Percentiles rank a stretch among this genome's conserved stretches.
Conservation (phyloP, 2,113 vertebrate genomes). For the Mesoclemmys tuberculata region DNA sequence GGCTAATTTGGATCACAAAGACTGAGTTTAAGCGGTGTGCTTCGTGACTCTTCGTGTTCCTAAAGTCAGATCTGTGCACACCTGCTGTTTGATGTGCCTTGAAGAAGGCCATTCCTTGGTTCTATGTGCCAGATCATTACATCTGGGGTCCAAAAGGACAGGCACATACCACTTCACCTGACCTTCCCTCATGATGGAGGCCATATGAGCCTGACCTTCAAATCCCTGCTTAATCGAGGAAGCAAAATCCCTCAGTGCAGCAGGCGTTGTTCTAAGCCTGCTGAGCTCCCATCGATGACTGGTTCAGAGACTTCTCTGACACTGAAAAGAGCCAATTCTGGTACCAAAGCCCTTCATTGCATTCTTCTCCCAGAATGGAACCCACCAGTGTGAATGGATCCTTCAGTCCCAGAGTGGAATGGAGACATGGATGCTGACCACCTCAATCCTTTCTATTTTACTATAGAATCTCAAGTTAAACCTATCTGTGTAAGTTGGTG, state of each 20-base stretch:
- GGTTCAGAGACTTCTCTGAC: not conserved
- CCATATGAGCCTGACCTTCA: not conserved
- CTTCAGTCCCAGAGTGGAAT: not conserved
- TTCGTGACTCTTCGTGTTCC: not conserved
- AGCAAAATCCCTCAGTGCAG: not conserved
- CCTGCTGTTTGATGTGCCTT: not conserved
- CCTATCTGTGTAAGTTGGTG: fast-evolving
- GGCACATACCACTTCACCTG: not conserved
- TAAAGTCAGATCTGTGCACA: not conserved
- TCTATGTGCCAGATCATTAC: not conserved
- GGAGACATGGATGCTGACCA: not conserved
- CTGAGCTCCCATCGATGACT: not conserved
- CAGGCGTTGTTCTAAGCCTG: not conserved
- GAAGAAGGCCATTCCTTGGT: not conserved
- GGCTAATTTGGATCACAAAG: not conserved
- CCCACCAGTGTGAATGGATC: not conserved
- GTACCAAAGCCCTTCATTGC: not conserved
- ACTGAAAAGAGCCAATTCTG: not conserved
- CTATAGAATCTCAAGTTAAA: not conserved
- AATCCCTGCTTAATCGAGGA: not conserved
- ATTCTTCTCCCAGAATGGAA: not conserved
- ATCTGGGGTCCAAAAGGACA: not conserved
- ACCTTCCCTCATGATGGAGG: not conserved
- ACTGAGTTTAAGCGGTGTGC: not conserved
- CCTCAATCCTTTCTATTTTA: not conserved